phyloP scores from a whole-genome alignment of 2,797 vertebrate species.

The Danio aesculapii region DNA sequence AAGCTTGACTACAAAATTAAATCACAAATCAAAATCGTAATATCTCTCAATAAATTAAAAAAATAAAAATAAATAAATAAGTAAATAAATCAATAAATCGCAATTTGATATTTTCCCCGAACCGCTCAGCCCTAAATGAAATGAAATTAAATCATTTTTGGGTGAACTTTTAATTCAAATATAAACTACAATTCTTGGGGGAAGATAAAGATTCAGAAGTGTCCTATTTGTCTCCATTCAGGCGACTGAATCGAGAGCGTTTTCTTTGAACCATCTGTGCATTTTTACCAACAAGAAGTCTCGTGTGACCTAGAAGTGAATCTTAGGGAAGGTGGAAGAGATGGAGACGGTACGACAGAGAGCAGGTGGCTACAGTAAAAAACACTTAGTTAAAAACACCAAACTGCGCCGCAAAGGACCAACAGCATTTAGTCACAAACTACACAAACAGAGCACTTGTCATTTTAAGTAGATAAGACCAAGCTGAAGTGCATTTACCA shows the following conservation, averaged over 20 bases:
- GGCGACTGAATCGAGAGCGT: constrained; percentile 64
- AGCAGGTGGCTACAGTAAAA: constrained; percentile 46
- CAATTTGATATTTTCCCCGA: too few relatives aligned
- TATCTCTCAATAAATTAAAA: too few relatives aligned
- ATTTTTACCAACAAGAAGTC: constrained; percentile 60
- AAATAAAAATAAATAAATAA: too few relatives aligned
- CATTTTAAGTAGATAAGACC: constrained; percentile 68
- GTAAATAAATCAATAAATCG: too few relatives aligned
- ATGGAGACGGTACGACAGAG: constrained; percentile 22
- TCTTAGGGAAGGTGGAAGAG: constrained; percentile 1
- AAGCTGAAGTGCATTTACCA: constrained; percentile 63
- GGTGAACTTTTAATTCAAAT: too few relatives aligned
- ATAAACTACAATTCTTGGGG: neutral
- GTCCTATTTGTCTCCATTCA: constrained; percentile 53
- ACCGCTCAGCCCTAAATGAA: too few relatives aligned
- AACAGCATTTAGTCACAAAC: constrained; percentile 66
- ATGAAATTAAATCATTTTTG: too few relatives aligned
- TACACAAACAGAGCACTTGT: constrained; percentile 64
- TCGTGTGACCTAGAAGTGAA: constrained; percentile 55
- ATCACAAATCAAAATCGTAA: too few relatives aligned
- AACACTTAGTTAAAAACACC: constrained; percentile 55
- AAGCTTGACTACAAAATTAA: too few relatives aligned
- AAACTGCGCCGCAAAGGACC: constrained; percentile 50
- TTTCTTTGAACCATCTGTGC: constrained; percentile 65
- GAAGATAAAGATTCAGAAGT: constrained; percentile 14